Percentiles rank a stretch among this genome's conserved stretches.
phyloP scores from a whole-genome alignment of 2,888 invertebrate species.

The Drosophila aldrichi region DNA sequence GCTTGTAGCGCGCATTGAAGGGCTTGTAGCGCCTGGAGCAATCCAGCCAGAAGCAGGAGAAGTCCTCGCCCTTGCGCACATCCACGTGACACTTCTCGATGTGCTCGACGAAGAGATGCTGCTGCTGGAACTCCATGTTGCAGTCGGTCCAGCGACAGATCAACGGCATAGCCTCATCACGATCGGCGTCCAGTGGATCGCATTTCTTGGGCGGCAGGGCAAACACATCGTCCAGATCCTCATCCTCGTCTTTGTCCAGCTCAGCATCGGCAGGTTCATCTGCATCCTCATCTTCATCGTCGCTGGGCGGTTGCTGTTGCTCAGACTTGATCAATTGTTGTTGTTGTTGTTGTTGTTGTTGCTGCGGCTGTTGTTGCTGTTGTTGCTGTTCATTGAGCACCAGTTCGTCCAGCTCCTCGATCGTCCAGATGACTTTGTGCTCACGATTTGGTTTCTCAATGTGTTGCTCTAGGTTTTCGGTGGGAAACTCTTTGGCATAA shows the following conservation, averaged over 20 bases:
- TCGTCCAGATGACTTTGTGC: conserved; percentile 85
- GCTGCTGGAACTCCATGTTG: conserved; percentile 91
- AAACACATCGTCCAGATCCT: conserved; percentile 59
- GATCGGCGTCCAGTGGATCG: conserved; percentile 16
- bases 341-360: conserved; percentile 2
- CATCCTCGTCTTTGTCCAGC: conserved; percentile 43
- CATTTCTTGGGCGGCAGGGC: conserved; percentile 21
- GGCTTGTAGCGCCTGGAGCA: conserved; percentile 94
- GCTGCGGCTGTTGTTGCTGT: conserved; percentile 1
- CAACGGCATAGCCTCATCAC: conserved; percentile 50
- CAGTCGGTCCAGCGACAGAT: conserved; percentile 95
- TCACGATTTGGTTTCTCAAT: conserved; percentile 84
- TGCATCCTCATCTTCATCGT: conserved; percentile 45
- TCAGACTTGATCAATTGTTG: neutral
- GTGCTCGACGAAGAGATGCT: conserved; percentile 92
- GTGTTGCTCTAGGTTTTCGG: conserved; percentile 82
- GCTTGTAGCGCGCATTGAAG: conserved; percentile 98
- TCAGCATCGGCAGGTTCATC: conserved; percentile 41
- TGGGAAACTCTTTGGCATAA: conserved; percentile 66
- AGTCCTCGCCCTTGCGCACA: conserved; percentile 93
- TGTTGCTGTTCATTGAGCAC: conserved; percentile 39
- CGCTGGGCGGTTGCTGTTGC: conserved; percentile 2
- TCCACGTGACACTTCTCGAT: conserved; percentile 96
- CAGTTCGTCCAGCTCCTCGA: conserved; percentile 81
- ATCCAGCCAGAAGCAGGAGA: conserved; percentile 97